phyloP scores from a whole-genome alignment of 2,888 invertebrate species.

The Endomychus coccineus region DNA sequence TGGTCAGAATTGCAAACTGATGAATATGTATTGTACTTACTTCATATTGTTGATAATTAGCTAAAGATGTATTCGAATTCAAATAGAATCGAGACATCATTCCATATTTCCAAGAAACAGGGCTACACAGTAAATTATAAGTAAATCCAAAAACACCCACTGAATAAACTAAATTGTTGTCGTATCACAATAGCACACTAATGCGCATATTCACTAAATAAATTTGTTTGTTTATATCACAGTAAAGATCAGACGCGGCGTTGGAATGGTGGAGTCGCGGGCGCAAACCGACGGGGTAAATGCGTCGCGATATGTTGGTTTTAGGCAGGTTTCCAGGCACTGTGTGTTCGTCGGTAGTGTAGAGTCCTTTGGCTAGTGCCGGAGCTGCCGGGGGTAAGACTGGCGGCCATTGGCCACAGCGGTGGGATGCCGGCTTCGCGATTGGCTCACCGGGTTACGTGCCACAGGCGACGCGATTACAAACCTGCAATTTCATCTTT shows the following conservation, averaged over 20 bases:
- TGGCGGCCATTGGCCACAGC: constrained; percentile 44
- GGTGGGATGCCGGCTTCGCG: constrained; percentile 36
- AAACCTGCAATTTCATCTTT: constrained; percentile 43
- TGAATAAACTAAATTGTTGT: constrained; percentile 6
- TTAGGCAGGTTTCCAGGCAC: constrained; percentile 39
- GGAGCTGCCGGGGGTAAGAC: constrained; percentile 41
- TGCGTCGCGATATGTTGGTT: constrained; percentile 25
- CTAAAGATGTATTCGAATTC: constrained; percentile 41
- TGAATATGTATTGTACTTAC: constrained; percentile 33
- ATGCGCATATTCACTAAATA: constrained; percentile 9
- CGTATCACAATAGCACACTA: constrained; percentile 11
- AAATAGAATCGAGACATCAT: constrained; percentile 44
- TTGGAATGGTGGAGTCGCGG: constrained; percentile 10
- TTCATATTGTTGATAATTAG: constrained; percentile 43
- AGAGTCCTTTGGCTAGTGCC: constrained; percentile 38
- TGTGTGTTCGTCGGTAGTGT: constrained; percentile 32
- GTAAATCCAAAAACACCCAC: constrained; percentile 3
- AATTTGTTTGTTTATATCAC: constrained; percentile 11
- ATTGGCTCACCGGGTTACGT: constrained; percentile 43
- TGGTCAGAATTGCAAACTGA: background rate
- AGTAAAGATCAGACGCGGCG: constrained; percentile 8
- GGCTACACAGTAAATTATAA: too few relatives aligned
- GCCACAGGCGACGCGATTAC: constrained; percentile 40
- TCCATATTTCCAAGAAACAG: constrained; percentile 35
- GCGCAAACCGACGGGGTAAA: constrained; percentile 14